Evolutionary conservation across 1,140 invertebrate genomes (phyloP).

Genomic region (Uloborus diversus): DNA sequence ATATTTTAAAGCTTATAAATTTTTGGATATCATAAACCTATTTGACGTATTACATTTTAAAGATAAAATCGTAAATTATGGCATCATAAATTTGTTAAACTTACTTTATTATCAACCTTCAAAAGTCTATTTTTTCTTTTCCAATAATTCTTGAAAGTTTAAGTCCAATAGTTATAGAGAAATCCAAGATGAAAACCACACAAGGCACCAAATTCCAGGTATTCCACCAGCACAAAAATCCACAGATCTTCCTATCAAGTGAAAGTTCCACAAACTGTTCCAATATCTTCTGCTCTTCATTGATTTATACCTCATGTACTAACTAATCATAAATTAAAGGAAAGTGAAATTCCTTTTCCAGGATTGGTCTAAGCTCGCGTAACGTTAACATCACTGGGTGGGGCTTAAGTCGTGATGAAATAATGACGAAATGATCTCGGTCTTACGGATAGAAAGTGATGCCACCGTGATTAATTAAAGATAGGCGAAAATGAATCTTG

Average conservation of each 20-base stretch:
- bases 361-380: not conserved
- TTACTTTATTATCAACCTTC: too few relatives aligned
- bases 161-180: too few relatives aligned
- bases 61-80: too few relatives aligned
- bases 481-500: not conserved
- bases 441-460: conserved; percentile 15
- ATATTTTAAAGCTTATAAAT: too few relatives aligned
- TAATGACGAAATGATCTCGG: conserved; percentile 17
- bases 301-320: not conserved
- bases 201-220: too few relatives aligned
- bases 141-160: too few relatives aligned
- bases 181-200: too few relatives aligned
- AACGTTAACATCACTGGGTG: not conserved
- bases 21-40: too few relatives aligned
- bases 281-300: not conserved
- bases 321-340: not conserved
- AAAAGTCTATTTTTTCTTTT: too few relatives aligned
- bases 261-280: not conserved
- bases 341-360: not conserved
- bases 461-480: conserved; percentile 15
- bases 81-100: too few relatives aligned
- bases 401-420: not conserved
- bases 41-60: too few relatives aligned
- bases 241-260: not conserved
- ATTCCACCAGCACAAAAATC: too few relatives aligned